Evolutionary conservation across 1,140 invertebrate species (phyloP).

Genomic region (Araneus ventricosus): DNA sequence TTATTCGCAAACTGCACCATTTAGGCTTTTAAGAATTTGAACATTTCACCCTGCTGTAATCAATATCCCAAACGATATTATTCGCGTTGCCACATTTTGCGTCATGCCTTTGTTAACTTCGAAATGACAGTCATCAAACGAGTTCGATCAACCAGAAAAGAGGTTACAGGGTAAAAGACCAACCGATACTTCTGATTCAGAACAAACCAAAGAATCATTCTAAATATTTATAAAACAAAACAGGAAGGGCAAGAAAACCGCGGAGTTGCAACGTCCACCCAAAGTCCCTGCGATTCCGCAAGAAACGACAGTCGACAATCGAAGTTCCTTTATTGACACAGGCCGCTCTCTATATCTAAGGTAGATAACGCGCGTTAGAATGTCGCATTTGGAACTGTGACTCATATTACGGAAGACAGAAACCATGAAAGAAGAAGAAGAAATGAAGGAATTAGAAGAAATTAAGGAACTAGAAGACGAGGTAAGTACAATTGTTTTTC

Average conservation of each 20-base stretch:
- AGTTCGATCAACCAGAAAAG: background rate
- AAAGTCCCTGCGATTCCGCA: background rate
- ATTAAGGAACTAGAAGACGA: too few relatives aligned
- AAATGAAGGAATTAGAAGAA: background rate
- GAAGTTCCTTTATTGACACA: constrained; percentile 35
- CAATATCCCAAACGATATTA: background rate
- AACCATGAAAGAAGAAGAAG: constrained; percentile 9
- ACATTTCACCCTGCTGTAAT: too few relatives aligned
- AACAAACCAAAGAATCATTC: background rate
- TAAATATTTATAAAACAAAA: background rate
- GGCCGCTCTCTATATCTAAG: background rate
- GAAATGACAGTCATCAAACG: background rate
- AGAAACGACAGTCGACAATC: background rate
- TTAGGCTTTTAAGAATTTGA: too few relatives aligned
- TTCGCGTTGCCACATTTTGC: background rate
- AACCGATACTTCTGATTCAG: background rate
- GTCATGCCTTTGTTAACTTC: background rate
- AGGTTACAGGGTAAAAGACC: background rate
- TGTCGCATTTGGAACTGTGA: constrained; percentile 8
- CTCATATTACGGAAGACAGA: constrained; percentile 36
- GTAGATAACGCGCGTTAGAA: constrained; percentile 1
- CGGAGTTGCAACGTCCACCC: background rate
- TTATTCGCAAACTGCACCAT: too few relatives aligned
- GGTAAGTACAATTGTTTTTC: constrained; percentile 8
- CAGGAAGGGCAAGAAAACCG: background rate